Evolutionary conservation across 2,113 vertebrate genomes (phyloP).

Genomic region (Tretioscincus oriximinensis): DNA sequence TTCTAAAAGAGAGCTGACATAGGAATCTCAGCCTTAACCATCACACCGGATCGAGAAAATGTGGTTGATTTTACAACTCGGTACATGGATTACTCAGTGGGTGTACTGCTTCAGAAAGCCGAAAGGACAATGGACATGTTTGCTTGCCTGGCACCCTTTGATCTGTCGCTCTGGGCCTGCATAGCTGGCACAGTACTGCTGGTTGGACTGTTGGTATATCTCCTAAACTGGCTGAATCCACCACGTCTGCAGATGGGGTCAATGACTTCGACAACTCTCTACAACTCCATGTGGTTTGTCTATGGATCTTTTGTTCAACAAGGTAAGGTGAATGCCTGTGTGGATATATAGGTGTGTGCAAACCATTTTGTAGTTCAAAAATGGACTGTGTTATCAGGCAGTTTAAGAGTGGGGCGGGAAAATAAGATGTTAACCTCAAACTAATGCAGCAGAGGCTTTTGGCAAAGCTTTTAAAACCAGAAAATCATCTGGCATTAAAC

Average conservation of each 20-base stretch:
- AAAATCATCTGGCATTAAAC: no score
- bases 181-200: slow-evolving; percentile 95
- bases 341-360: neutral
- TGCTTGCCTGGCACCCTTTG: slow-evolving; percentile 94
- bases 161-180: slow-evolving; percentile 96
- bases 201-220: slow-evolving; percentile 92
- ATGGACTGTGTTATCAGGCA: neutral
- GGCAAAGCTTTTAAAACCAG: no score
- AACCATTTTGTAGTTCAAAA: neutral
- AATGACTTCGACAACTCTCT: slow-evolving; percentile 94
- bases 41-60: slow-evolving; percentile 95
- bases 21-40: slow-evolving; percentile 94
- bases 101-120: slow-evolving; percentile 90
- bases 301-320: slow-evolving; percentile 98
- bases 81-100: slow-evolving; percentile 98
- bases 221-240: slow-evolving; percentile 97
- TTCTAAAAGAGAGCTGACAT: slow-evolving; percentile 89
- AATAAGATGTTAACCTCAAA: neutral
- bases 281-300: slow-evolving; percentile 99
- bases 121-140: slow-evolving; percentile 98
- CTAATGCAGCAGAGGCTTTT: no score
- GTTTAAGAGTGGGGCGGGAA: neutral
- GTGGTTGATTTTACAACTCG: slow-evolving; percentile 97
- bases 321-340: slow-evolving; percentile 80
- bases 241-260: slow-evolving; percentile 95